Evolutionary conservation across 2,797 vertebrate species (phyloP).

Genomic region (Thalassophryne amazonica): DNA sequence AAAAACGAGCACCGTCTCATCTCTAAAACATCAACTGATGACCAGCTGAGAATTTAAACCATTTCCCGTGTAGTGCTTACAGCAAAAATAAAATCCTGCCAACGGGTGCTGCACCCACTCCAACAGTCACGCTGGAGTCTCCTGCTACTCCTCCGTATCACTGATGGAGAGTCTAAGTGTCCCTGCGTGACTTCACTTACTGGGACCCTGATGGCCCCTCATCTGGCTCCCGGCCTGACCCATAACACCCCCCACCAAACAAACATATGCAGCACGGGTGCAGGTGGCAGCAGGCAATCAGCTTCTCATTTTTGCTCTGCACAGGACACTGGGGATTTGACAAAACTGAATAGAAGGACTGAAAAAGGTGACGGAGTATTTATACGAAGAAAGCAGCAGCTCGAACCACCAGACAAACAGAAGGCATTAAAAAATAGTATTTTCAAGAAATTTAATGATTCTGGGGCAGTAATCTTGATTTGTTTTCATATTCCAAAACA

Average conservation of each 20-base stretch:
- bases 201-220: slow-evolving; percentile 56
- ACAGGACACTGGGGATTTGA: slow-evolving; percentile 19
- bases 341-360: slow-evolving; percentile 17
- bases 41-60: neutral
- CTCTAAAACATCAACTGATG: neutral
- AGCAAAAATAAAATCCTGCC: slow-evolving; percentile 1
- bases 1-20: neutral
- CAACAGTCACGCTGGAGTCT: slow-evolving; percentile 60
- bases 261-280: slow-evolving; percentile 68
- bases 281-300: slow-evolving; percentile 38
- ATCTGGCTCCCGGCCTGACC: slow-evolving; percentile 67
- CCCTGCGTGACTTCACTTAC: slow-evolving; percentile 24
- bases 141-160: slow-evolving; percentile 44
- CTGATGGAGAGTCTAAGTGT: slow-evolving; percentile 53
- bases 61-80: slow-evolving; percentile 7
- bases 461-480: no score
- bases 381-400: slow-evolving; percentile 4
- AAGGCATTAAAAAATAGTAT: no score
- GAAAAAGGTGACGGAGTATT: slow-evolving; percentile 24
- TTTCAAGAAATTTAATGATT: no score
- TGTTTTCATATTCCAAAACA: no score
- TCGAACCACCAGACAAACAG: no score
- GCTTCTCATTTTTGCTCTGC: slow-evolving; percentile 15
- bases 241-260: slow-evolving; percentile 57
- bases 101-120: slow-evolving; percentile 9